phyloP scores from a whole-genome alignment of 2,113 vertebrate species.

The Hemichromis elongatus region DNA sequence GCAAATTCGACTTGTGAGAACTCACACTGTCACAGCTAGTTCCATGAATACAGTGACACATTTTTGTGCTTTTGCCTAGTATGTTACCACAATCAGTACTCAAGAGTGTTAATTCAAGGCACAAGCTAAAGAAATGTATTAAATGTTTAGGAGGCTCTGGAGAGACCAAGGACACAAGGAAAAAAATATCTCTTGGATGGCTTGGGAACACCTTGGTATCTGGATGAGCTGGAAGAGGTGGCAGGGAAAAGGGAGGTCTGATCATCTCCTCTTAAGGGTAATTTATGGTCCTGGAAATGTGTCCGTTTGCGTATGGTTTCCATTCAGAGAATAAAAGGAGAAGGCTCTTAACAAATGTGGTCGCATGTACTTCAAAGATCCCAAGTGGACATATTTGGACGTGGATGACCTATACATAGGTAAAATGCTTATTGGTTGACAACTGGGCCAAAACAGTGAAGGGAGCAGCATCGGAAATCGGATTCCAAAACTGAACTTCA shows the following conservation, averaged over 20 bases:
- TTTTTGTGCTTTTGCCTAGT: neutral
- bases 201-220: neutral
- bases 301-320: neutral
- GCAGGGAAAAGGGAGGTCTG: neutral
- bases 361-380: neutral
- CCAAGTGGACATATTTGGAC: neutral
- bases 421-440: neutral
- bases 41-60: neutral
- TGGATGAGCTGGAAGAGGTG: neutral
- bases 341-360: neutral
- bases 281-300: neutral
- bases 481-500: neutral
- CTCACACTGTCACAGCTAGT: neutral
- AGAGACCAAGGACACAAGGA: neutral
- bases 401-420: neutral
- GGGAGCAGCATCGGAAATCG: rapidly evolving
- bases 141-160: neutral
- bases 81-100: neutral
- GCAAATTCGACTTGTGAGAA: neutral
- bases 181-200: neutral
- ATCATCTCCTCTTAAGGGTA: neutral
- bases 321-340: rapidly evolving
- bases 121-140: neutral
- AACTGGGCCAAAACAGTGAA: neutral
- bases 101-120: neutral